Base-by-base conservation (phyloP, 2,113 vertebrate species). In the Nansenia antarctica region DNA sequence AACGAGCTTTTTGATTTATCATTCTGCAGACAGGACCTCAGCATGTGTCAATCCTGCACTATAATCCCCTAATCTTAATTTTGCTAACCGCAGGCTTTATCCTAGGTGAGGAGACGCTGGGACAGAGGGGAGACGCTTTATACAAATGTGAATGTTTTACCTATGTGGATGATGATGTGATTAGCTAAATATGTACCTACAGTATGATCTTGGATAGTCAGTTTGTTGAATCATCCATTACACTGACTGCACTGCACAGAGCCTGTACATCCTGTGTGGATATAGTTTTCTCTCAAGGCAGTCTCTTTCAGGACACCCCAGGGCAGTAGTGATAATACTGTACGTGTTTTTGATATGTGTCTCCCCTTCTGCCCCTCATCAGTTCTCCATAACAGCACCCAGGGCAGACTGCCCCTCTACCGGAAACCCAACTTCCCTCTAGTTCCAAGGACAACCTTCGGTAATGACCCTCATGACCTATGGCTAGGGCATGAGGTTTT, bases 361-460 rank as follows among this genome's bases (percentile, higher is more conserved):
- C 29, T 70, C 80, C 55, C 20, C 69, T n/a, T 76, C 69, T 80
- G 3, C 84, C 57, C 47, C 71, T 80, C 81, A 70, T 72, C 73
- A 92, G 90, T 81, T 74, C 52, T 52, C n/a, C 74, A 58, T 69
- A 91, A 88, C 81, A 88, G 65, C 72, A 90, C 82, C 70, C 74
- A 76, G 68, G 70, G 70, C 80, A 85, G 64, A 82, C 39, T 24
- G 65, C 59, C 82, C 9, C 1, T 60, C 68, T 18, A 62, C 61
- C 30, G 22, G 64, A 79, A n/a, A n/a, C n/a, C n/a, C n/a, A n/a
- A n/a, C n/a, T n/a, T 61, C 14, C 60, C 42, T 22, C 68, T 72
- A 78, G 55, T 30, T 64, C 31, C 77, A 74, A 86, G 80, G 69
- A 79, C 74, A 67, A 85, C 87, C 80, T 59, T 80, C 73, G 90